Evolutionary conservation across 1,140 invertebrate genomes (phyloP).

Genomic region (Eriosoma lanigerum): DNA sequence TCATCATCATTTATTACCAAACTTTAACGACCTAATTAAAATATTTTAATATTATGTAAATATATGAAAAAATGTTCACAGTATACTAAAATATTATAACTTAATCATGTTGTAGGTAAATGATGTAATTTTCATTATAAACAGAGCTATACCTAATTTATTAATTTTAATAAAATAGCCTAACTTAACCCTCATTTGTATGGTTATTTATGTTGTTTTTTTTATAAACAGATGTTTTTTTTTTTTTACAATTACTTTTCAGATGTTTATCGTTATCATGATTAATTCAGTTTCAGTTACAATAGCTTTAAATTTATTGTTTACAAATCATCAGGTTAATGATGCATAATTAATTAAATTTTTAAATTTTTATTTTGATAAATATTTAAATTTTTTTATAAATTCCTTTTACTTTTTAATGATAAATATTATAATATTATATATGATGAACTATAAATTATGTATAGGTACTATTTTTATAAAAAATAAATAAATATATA

Average conservation of each 20-base stretch:
- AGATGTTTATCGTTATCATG: slow-evolving; percentile 4
- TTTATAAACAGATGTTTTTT: slow-evolving; percentile 20
- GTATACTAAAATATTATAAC: too few relatives aligned
- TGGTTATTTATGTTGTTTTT: not conserved
- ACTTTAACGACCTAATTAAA: too few relatives aligned
- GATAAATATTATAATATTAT: not conserved
- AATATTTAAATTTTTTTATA: not conserved
- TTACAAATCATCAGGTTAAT: slow-evolving; percentile 22
- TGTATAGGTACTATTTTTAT: too few relatives aligned
- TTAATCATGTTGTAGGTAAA: not conserved
- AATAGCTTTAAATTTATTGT: slow-evolving; percentile 24
- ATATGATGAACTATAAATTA: not conserved
- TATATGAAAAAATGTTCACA: too few relatives aligned
- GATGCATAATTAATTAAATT: slow-evolving; percentile 10
- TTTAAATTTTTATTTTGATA: not conserved
- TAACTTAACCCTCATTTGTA: slow-evolving; percentile 13
- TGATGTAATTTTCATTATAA: not conserved
- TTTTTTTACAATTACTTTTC: not conserved
- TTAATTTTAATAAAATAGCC: not conserved
- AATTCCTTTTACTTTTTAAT: too few relatives aligned
- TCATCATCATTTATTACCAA: too few relatives aligned
- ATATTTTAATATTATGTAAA: too few relatives aligned
- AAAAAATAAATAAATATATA: too few relatives aligned
- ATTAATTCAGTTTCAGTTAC: not conserved
- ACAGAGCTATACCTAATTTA: too few relatives aligned